A percentile compares a stretch with the other conserved stretches of the same genome.
These are phyloP conservation scores for Agrochola litura DNA, from an alignment of 2,888 invertebrate species.

Conservation along the genomic window DNA sequence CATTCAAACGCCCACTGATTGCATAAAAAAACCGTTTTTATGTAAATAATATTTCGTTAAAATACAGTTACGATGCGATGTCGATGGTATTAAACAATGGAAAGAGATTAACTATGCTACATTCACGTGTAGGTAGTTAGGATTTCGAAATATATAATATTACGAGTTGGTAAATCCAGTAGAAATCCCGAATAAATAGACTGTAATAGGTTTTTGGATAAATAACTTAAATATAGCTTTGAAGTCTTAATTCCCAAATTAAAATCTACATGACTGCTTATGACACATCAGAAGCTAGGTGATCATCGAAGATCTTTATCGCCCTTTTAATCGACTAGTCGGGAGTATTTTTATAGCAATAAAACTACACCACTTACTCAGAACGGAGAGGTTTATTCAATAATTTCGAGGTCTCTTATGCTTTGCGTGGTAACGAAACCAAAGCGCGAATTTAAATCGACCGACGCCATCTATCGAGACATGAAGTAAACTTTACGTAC, in stretches of 20 bases:
- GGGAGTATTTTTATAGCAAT: too few relatives aligned
- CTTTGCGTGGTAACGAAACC: too few relatives aligned
- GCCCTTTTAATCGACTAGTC: too few relatives aligned
- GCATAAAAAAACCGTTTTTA: not conserved
- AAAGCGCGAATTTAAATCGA: too few relatives aligned
- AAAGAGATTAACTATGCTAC: not conserved
- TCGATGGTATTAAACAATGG: not conserved
- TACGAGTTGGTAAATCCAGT: not conserved
- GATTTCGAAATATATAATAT: not conserved
- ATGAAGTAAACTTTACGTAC: too few relatives aligned
- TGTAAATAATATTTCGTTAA: not conserved
- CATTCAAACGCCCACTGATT: slow-evolving; percentile 7
- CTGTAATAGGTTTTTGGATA: not conserved
- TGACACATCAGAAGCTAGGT: not conserved
- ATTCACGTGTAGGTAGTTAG: not conserved
- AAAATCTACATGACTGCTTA: not conserved
- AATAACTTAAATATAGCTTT: not conserved
- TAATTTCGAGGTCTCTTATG: too few relatives aligned
- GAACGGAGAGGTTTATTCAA: too few relatives aligned
- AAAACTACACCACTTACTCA: too few relatives aligned
- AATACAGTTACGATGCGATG: too few relatives aligned
- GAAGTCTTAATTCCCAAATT: not conserved
- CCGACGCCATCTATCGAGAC: too few relatives aligned
- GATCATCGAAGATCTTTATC: too few relatives aligned
- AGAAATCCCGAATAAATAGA: not conserved